A percentile compares a stretch with the other conserved stretches of the same genome.
phyloP scores from a whole-genome alignment of 2,888 invertebrate genomes.

The Oxyteleia sp. region DNA sequence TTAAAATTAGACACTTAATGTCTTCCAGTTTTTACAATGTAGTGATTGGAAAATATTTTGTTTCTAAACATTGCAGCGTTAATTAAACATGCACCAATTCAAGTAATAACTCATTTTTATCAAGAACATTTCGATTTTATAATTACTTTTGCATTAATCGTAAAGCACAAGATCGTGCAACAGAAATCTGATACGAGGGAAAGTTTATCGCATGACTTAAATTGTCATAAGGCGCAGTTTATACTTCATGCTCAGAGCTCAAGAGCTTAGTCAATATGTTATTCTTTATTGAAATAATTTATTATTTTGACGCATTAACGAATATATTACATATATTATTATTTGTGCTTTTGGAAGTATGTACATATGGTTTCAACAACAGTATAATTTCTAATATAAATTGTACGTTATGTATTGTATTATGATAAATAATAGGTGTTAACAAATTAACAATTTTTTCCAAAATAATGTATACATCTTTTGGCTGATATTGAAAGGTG shows the following conservation, averaged over 20 bases:
- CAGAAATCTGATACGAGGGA: slow-evolving; percentile 3
- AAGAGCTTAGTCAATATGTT: slow-evolving; percentile 59
- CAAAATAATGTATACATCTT: neutral
- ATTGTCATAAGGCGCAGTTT: slow-evolving; percentile 56
- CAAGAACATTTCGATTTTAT: neutral
- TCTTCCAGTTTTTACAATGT: no score
- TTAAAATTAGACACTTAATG: no score
- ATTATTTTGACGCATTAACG: slow-evolving; percentile 16
- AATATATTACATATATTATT: slow-evolving; percentile 28
- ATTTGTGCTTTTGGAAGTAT: slow-evolving; percentile 27
- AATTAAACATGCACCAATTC: no score
- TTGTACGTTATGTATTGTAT: neutral
- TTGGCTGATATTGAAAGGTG: no score
- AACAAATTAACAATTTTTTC: neutral
- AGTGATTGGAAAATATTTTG: no score
- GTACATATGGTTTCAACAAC: slow-evolving; percentile 39
- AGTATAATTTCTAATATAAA: slow-evolving; percentile 2
- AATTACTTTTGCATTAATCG: neutral
- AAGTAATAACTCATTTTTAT: neutral
- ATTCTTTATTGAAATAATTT: slow-evolving; percentile 7
- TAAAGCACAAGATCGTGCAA: no score
- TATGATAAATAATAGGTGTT: neutral
- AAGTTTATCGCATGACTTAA: slow-evolving; percentile 16
- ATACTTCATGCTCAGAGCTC: slow-evolving; percentile 39
- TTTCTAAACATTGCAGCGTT: neutral